A percentile compares a stretch with the other conserved stretches of the same genome.
phyloP scores from a whole-genome alignment of 2,797 vertebrate genomes.

The Poecilia gillii region DNA sequence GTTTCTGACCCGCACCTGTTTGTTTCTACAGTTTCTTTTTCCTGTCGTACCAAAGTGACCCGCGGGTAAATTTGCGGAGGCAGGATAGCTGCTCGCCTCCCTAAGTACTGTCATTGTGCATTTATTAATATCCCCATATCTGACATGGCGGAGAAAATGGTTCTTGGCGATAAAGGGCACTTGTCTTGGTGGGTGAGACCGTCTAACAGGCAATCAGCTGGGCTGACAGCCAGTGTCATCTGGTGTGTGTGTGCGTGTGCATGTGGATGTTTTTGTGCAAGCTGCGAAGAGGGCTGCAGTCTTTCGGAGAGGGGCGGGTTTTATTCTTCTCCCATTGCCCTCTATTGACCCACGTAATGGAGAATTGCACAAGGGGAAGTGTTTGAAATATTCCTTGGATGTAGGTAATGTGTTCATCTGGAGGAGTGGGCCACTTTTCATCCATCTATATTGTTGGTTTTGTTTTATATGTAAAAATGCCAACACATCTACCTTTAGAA shows the following conservation, averaged over 20 bases:
- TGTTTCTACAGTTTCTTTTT: conserved; percentile 70
- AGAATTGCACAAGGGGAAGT: conserved; percentile 81
- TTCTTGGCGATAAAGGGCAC: conserved; percentile 78
- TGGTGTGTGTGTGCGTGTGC: conserved; percentile 68
- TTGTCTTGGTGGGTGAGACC: conserved; percentile 84
- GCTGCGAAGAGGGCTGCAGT: conserved; percentile 70
- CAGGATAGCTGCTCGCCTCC: conserved; percentile 78
- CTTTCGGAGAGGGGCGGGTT: conserved; percentile 69
- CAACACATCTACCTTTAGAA: background rate
- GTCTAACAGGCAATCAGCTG: conserved; percentile 87
- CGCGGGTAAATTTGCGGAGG: conserved; percentile 88
- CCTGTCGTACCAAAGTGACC: conserved; percentile 83
- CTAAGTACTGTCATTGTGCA: conserved; percentile 83
- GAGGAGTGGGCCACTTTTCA: conserved; percentile 38
- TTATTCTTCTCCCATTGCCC: conserved; percentile 85
- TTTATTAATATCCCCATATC: conserved; percentile 89
- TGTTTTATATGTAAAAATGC: background rate
- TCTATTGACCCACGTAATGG: conserved; percentile 86
- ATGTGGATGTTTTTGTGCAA: conserved; percentile 36
- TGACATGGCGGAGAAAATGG: conserved; percentile 83
- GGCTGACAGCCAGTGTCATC: conserved; percentile 81
- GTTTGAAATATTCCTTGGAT: conserved; percentile 82
- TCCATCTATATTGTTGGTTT: background rate
- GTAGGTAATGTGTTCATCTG: conserved; percentile 72
- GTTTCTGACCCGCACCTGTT: conserved; percentile 89